Conservation (phyloP, 2,797 vertebrate genomes). For the Psittacula derbiana region DNA sequence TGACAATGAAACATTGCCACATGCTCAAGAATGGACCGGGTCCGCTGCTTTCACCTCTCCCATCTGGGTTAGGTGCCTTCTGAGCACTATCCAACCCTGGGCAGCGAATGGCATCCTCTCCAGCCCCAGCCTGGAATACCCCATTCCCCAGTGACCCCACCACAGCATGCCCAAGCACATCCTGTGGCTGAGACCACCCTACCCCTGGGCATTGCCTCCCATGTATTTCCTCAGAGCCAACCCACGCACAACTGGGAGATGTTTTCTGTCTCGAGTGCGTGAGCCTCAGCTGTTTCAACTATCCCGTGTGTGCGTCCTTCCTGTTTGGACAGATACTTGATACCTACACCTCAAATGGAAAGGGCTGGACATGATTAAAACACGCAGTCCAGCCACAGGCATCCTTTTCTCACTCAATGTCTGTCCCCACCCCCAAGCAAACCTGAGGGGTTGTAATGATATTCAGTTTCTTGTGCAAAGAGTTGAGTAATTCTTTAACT, state of each 20-base stretch:
- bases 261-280: neutral
- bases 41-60: neutral
- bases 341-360: slow-evolving; percentile 29
- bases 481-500: neutral
- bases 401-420: neutral
- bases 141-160: neutral
- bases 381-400: neutral
- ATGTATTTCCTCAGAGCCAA: neutral
- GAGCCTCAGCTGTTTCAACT: slow-evolving; percentile 11
- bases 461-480: neutral
- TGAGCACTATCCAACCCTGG: neutral
- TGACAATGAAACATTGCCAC: slow-evolving; percentile 36
- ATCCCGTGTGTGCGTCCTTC: neutral
- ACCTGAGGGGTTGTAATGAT: neutral
- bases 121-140: accelerated
- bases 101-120: neutral
- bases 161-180: accelerated
- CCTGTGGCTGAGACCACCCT: accelerated
- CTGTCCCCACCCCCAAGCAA: neutral
- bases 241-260: neutral
- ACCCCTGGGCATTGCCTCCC: neutral
- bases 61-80: neutral
- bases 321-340: slow-evolving; percentile 55
- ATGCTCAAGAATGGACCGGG: neutral
- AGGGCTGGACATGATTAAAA: slow-evolving; percentile 35